A percentile compares a stretch with the other conserved stretches of the same genome.
Evolutionary conservation across 2,888 invertebrate genomes (phyloP).

Genomic region (Metallyticus violacea): DNA sequence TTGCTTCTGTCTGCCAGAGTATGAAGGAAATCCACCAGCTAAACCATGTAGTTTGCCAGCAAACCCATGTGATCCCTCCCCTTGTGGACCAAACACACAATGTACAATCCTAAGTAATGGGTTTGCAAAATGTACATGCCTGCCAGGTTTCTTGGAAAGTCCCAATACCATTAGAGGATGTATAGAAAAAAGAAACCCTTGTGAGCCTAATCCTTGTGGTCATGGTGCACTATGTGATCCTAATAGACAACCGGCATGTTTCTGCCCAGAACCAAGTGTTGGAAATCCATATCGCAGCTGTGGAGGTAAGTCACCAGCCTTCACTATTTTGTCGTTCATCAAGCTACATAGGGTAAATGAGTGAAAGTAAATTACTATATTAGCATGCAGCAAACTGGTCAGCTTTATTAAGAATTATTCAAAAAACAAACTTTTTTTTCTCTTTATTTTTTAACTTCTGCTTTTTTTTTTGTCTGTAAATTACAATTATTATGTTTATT

Average conservation of each 20-base stretch:
- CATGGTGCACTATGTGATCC: slow-evolving; percentile 76
- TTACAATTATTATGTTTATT: too few species aligned
- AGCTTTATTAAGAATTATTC: too few species aligned
- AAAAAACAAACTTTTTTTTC: too few species aligned
- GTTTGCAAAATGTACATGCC: slow-evolving; percentile 83
- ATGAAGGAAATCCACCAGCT: slow-evolving; percentile 78
- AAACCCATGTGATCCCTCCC: slow-evolving; percentile 80
- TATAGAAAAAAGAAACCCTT: slow-evolving; percentile 72
- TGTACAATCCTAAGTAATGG: slow-evolving; percentile 75
- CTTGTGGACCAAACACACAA: slow-evolving; percentile 86
- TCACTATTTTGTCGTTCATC: background rate
- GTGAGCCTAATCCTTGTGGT: slow-evolving; percentile 81
- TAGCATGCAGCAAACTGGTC: too few species aligned
- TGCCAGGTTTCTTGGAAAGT: slow-evolving; percentile 78
- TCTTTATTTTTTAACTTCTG: too few species aligned
- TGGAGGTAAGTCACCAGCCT: slow-evolving; percentile 48
- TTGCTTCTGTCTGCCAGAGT: slow-evolving; percentile 86
- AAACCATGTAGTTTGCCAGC: slow-evolving; percentile 67
- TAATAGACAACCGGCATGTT: slow-evolving; percentile 74
- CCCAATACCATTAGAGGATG: slow-evolving; percentile 87
- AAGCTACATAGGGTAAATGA: background rate
- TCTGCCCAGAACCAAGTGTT: slow-evolving; percentile 76
- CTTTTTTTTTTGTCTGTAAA: too few species aligned
- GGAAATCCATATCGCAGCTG: slow-evolving; percentile 83
- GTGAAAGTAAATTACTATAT: background rate